phyloP scores from a whole-genome alignment of 2,888 invertebrate genomes.

The Actias luna region DNA sequence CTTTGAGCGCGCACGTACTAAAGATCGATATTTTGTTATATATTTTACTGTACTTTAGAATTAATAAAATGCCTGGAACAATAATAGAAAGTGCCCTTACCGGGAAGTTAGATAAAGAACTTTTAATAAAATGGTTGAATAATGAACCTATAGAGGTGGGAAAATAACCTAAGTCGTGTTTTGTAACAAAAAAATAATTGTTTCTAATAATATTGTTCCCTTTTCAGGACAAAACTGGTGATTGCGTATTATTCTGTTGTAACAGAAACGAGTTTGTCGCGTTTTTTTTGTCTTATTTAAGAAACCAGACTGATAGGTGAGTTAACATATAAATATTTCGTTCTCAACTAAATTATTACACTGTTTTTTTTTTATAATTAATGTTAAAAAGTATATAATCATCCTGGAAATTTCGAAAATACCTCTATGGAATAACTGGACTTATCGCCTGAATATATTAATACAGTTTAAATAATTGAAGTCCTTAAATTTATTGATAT shows the following conservation, averaged over 20 bases:
- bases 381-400: no score
- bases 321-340: slow-evolving; percentile 23
- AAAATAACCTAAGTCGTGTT: slow-evolving; percentile 47
- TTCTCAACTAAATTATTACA: not conserved
- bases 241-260: slow-evolving; percentile 62
- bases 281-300: slow-evolving; percentile 80
- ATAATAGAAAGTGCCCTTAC: slow-evolving; percentile 73
- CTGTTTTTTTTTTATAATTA: not conserved
- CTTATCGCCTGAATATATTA: no score
- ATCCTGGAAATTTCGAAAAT: no score
- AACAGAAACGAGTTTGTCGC: slow-evolving; percentile 78
- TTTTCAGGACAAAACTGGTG: slow-evolving; percentile 65
- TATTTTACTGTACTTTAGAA: slow-evolving; percentile 30
- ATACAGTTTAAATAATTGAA: no score
- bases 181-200: slow-evolving; percentile 20
- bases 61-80: slow-evolving; percentile 66
- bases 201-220: slow-evolving; percentile 27
- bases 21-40: slow-evolving; percentile 46
- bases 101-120: slow-evolving; percentile 59
- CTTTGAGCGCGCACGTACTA: slow-evolving; percentile 39
- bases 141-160: slow-evolving; percentile 65
- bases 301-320: slow-evolving; percentile 79
- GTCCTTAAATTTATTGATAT: no score
- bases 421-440: no score
- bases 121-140: slow-evolving; percentile 73